Base-by-base conservation (phyloP, 2,888 invertebrate genomes). In the Catocala fraxini region DNA sequence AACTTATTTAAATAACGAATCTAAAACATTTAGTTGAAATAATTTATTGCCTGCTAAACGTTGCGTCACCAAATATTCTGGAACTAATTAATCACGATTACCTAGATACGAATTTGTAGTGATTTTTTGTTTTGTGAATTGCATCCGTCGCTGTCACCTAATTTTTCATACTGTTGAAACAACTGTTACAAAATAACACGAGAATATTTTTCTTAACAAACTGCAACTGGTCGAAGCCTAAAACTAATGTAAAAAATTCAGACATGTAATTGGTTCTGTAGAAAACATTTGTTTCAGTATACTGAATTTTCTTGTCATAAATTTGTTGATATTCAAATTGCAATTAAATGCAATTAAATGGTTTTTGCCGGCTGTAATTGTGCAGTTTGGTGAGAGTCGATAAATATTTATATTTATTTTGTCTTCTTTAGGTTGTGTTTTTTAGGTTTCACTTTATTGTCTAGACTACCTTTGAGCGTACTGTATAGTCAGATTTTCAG, bases 51-150 rank as follows among this genome's bases (percentile, higher is more conserved):
- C 15, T 7, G 47, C 13, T 25, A 15, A 47, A 7, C 49, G 34
- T 73, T 72, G 75, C 73, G 63, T 71, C 65, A 58, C 64, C 59
- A 59, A 56, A 62, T 59, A 51, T 52, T 64, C 62, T 48, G 57
- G 41, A 62, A 59, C 69, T 12, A 59, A 64, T 51, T 51, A n/a
- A 56, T 56, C 41, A 51, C 49, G 45, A 51, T 51, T 33, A 45
- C 56, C 51, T 39, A 54, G 49, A 55, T 55, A 35, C 15, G 51
- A 55, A 56, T 47, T 55, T 42, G 2, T 51, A 25, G 46, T 46
- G 35, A 25, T 52, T 9, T 52, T 5, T 13, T 34, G 12, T 52
- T 39, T 35, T 46, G 39, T 51, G 35, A 61, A 52, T 49, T 15
- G 13, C 48, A 33, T 4, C 2, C 10, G 11, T 10, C n/a, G 46